Evolutionary conservation across 37 sponge, comb jelly and placozoan species (phyloP).

Genomic region (Haliclona indistincta): DNA sequence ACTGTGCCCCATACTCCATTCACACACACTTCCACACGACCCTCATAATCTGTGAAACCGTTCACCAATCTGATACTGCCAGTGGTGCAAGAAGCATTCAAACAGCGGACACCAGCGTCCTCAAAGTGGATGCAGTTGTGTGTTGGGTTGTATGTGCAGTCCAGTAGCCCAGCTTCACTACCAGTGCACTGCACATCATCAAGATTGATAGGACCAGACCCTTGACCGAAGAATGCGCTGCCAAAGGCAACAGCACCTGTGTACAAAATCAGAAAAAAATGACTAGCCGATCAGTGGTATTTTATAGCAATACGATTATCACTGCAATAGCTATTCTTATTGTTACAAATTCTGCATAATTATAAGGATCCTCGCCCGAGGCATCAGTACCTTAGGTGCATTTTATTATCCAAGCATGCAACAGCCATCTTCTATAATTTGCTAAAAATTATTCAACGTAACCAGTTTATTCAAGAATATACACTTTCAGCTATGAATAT

Average conservation of each 20-base stretch:
- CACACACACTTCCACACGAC: conserved; percentile 5
- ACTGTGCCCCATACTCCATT: conserved; percentile 6
- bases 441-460: too few species aligned
- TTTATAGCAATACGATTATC: too few species aligned
- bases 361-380: conserved; percentile 78
- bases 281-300: too few species aligned
- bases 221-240: conserved; percentile 14
- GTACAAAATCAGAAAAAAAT: too few species aligned
- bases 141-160: conserved; percentile 4
- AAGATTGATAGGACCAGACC: conserved; percentile 2
- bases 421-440: too few species aligned
- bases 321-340: neutral
- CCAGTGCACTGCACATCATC: conserved; percentile 30
- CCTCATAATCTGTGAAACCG: neutral
- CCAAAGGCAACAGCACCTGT: conserved; percentile 12
- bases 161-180: conserved; percentile 3
- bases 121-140: conserved; percentile 22
- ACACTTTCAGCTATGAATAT: too few species aligned
- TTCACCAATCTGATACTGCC: neutral
- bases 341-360: conserved; percentile 84
- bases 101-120: conserved; percentile 40
- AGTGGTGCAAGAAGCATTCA: too few species aligned
- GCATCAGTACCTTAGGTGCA: too few species aligned
- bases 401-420: too few species aligned
- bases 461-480: too few species aligned